A percentile compares a stretch with the other conserved stretches of the same genome.
Evolutionary conservation across 2,113 vertebrate genomes (phyloP).

Genomic region (Cyprichromis sp.): DNA sequence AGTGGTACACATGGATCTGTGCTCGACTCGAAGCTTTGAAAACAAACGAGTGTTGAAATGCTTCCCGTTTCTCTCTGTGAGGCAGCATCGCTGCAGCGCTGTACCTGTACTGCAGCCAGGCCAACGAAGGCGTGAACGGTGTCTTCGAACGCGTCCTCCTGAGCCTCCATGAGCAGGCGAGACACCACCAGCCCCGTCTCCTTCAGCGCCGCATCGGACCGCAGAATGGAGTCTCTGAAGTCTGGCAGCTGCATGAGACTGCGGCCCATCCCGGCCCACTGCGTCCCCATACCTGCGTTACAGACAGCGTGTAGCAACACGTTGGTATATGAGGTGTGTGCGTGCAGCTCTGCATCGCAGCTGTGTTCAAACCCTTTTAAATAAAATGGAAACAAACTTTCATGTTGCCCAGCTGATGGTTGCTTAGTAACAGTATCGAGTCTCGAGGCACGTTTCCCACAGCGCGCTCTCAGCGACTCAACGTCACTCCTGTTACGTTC

Average conservation of each 20-base stretch:
- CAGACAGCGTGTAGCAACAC: neutral
- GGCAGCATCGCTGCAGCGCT: neutral
- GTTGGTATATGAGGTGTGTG: neutral
- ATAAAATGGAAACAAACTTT: neutral
- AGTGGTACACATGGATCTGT: neutral
- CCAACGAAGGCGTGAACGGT: slow-evolving; percentile 83
- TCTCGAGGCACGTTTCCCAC: too few relatives aligned
- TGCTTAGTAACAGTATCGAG: neutral
- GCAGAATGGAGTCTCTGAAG: slow-evolving; percentile 83
- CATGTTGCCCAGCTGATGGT: neutral
- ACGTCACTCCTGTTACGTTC: neutral
- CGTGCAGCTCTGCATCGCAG: neutral
- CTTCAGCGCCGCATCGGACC: slow-evolving; percentile 78
- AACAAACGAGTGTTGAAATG: neutral
- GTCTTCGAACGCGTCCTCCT: slow-evolving; percentile 85
- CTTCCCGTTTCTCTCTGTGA: neutral
- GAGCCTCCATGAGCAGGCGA: slow-evolving; percentile 74
- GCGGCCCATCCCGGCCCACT: slow-evolving; percentile 90
- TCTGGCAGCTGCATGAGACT: slow-evolving; percentile 82
- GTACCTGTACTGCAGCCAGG: slow-evolving; percentile 91
- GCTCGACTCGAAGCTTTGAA: neutral
- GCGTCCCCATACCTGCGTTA: slow-evolving; percentile 87
- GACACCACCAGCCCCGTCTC: slow-evolving; percentile 82
- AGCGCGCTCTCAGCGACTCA: neutral
- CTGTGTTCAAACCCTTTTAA: neutral